A percentile compares a stretch with the other conserved stretches of the same genome.
Conservation (phyloP, 2,113 vertebrate species). For the Baryphthengus martii region DNA sequence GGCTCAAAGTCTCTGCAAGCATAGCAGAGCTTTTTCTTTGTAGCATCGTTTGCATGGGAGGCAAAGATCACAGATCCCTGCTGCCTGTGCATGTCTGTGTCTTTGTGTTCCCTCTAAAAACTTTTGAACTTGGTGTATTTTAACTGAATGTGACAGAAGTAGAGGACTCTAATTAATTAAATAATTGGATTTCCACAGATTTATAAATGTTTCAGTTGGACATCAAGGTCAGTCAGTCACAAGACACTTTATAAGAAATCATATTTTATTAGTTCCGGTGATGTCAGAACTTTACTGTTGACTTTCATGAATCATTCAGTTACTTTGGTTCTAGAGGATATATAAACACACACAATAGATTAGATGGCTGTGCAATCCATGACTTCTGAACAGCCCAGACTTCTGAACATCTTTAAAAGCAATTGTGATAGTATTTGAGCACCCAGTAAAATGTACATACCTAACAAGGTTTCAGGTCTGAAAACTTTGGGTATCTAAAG, state of each 20-base stretch:
- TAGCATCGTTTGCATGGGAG: not conserved
- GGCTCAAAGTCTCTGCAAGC: not conserved
- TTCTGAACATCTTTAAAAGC: not conserved
- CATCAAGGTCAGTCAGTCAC: slow-evolving; percentile 23
- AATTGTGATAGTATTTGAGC: not conserved
- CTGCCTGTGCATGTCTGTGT: not conserved
- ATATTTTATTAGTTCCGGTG: slow-evolving; percentile 22
- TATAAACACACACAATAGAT: not conserved
- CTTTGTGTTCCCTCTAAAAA: not conserved
- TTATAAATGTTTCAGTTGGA: not conserved
- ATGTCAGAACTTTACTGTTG: not conserved
- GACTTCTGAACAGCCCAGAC: not conserved
- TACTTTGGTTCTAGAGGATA: not conserved
- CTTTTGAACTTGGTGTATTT: not conserved
- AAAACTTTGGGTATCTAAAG: not conserved
- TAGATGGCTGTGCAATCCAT: not conserved
- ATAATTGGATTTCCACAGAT: slow-evolving; percentile 38
- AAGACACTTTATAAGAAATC: not conserved
- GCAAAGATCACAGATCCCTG: not conserved
- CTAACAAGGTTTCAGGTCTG: not conserved
- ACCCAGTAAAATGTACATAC: not conserved
- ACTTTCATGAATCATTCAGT: not conserved
- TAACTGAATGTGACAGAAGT: not conserved
- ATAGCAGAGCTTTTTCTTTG: not conserved
- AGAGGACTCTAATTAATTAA: slow-evolving; percentile 28